Percentiles rank a stretch among this genome's conserved stretches.
phyloP scores from a whole-genome alignment of 1,140 invertebrate species.

The Triops cancriformis region DNA sequence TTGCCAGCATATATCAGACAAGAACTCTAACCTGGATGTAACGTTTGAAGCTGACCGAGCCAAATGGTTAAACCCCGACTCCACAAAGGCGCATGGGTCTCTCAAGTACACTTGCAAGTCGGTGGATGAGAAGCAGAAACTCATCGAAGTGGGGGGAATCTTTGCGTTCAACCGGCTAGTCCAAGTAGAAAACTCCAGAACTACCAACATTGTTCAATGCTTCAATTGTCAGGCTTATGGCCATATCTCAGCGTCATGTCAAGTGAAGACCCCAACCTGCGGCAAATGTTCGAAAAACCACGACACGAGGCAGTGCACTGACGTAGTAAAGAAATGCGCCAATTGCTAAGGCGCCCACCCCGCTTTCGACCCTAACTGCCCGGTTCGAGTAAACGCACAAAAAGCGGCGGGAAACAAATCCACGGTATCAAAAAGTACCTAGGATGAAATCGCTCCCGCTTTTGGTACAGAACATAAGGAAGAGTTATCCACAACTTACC shows the following conservation, averaged over 20 bases:
- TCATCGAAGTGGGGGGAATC: background rate
- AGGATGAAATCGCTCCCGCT: background rate
- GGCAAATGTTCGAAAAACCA: too few relatives aligned
- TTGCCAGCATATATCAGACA: too few relatives aligned
- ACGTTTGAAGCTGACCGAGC: background rate
- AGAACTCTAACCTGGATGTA: background rate
- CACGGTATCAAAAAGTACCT: background rate
- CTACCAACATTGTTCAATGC: background rate
- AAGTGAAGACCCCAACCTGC: too few relatives aligned
- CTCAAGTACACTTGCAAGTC: too few relatives aligned
- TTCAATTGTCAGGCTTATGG: background rate
- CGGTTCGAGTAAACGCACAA: too few relatives aligned
- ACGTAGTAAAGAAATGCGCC: too few relatives aligned
- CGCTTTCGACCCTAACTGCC: too few relatives aligned
- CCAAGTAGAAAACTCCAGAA: slow-evolving; percentile 16
- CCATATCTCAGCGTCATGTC: background rate
- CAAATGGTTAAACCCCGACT: too few relatives aligned
- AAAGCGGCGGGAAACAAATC: too few relatives aligned
- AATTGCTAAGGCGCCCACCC: too few relatives aligned
- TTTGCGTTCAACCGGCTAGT: slow-evolving; percentile 23
- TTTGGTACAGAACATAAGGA: background rate
- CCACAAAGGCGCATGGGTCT: background rate
- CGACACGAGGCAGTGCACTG: too few relatives aligned
- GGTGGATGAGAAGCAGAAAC: background rate
- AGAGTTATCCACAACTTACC: background rate